Evolutionary conservation across 2,797 vertebrate species (phyloP).

Genomic region (Triplophysa bombifrons): DNA sequence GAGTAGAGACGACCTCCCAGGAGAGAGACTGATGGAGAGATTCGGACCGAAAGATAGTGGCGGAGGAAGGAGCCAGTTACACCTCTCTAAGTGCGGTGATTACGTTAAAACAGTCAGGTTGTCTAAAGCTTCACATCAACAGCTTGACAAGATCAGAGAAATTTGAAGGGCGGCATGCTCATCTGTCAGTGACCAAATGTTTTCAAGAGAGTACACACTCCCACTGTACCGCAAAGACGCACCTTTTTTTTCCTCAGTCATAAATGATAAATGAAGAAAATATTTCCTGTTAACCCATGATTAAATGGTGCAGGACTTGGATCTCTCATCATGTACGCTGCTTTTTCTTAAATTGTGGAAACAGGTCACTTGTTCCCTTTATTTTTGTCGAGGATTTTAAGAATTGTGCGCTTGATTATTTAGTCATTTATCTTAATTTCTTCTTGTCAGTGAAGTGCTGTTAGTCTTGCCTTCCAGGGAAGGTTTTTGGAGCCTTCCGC

Average conservation of each 20-base stretch:
- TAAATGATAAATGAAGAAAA: constrained; percentile 41
- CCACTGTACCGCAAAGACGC: constrained; percentile 18
- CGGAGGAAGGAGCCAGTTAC: constrained; percentile 20
- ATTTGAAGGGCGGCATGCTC: constrained; percentile 2
- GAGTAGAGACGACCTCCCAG: constrained; percentile 43
- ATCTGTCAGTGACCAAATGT: constrained; percentile 42
- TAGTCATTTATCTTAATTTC: constrained; percentile 37
- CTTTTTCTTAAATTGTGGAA: background rate
- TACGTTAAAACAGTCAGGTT: constrained; percentile 25
- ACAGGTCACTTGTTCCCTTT: constrained; percentile 5
- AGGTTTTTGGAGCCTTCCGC: constrained; percentile 3
- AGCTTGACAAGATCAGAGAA: constrained; percentile 46
- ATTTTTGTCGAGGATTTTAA: constrained; percentile 13
- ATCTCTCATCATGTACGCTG: constrained; percentile 29
- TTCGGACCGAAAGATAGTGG: constrained; percentile 30
- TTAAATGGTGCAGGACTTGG: constrained; percentile 25
- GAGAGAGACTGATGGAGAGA: constrained; percentile 29
- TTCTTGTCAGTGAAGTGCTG: constrained; percentile 23
- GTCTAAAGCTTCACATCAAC: constrained; percentile 46
- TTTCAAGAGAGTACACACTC: constrained; percentile 26
- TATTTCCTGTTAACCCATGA: constrained; percentile 41
- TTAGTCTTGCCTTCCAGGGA: constrained; percentile 20
- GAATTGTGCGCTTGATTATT: constrained; percentile 17
- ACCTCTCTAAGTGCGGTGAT: constrained; percentile 43
- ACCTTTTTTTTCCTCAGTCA: constrained; percentile 29